These are phyloP conservation scores for Scarus forsteni DNA, from an alignment of 2,797 vertebrate species.

Conservation along the genomic window DNA sequence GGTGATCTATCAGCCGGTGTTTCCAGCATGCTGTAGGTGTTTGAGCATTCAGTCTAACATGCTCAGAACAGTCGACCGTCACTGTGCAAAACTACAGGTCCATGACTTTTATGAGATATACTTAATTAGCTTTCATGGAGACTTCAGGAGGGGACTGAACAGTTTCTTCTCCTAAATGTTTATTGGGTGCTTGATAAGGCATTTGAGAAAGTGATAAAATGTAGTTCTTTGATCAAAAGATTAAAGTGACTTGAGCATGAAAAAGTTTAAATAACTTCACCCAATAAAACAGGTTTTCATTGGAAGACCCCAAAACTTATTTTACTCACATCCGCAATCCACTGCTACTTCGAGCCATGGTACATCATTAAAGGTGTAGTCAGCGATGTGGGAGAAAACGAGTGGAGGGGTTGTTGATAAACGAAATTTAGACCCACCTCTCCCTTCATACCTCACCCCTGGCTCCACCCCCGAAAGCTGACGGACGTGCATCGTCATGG, in stretches of 20 bases:
- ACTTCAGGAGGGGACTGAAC: neutral
- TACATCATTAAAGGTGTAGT: too few species aligned
- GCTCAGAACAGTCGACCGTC: neutral
- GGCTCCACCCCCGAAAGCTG: too few species aligned
- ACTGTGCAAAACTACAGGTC: neutral
- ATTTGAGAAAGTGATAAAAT: neutral
- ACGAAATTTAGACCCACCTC: too few species aligned
- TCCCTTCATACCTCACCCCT: too few species aligned
- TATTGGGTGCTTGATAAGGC: neutral
- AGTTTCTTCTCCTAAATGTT: neutral
- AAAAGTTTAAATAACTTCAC: neutral
- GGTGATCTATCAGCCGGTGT: conserved; percentile 26
- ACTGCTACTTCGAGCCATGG: too few species aligned
- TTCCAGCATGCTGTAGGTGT: conserved; percentile 31
- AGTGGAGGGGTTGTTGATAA: too few species aligned
- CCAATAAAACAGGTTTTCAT: neutral
- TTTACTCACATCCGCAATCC: too few species aligned
- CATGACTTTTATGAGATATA: neutral
- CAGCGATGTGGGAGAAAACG: too few species aligned
- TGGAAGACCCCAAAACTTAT: too few species aligned
- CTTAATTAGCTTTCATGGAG: neutral
- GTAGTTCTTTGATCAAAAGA: neutral
- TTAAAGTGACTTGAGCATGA: conserved; percentile 7
- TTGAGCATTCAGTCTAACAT: conserved; percentile 12
- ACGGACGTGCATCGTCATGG: too few species aligned